Evolutionary conservation across 2,797 vertebrate species (phyloP), one percentile per base, ranked within the genome.

Genomic region (Myoxocephalus aenaeus): DNA sequence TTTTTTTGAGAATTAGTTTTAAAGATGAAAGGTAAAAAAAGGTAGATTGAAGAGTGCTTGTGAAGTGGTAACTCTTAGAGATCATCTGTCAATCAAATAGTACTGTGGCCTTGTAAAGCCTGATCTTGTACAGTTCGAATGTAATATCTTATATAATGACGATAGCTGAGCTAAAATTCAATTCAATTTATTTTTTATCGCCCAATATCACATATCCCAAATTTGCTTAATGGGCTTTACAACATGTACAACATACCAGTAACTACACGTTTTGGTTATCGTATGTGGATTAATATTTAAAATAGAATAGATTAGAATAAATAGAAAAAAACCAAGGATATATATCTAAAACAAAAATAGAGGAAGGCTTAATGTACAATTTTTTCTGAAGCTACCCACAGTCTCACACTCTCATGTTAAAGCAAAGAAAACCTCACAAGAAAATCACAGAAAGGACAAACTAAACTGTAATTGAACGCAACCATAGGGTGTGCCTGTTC

Each of bases 381-480:
- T 42, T 15, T 15, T 65, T 71, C 11, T 42, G 34, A 36, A 61
- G 25, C 7, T 17, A 15, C 7, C 34, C 12, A 50, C 40, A 51
- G 27, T 65, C 36, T 69, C 48, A 42, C 13, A 1, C 4, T 13
- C 20, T 22, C 34, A 46, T 36, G 34, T 46, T 48, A 61, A 17
- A 54, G 51, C 11, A 29, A 40, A 2, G 12, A 27, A 32, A 57
- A 50, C 53, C 4, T 59, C 27, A 59, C 5, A 20, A 59, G 0
- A 32, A 25, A 64, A 50, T 13, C 27, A 7, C 8, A 42, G 59
- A 8, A 32, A n/a, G 18, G 27, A 42, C n/a, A 34, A 56, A 32
- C 32, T 40, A 51, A 68, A 62, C 40, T 46, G 22, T 15, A 72
- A 70, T 18, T 51, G 27, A 64, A 67, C 65, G 27, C 42, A 70